Evolutionary conservation across 2,888 invertebrate genomes (phyloP).

Genomic region (Punctoribates punctum): DNA sequence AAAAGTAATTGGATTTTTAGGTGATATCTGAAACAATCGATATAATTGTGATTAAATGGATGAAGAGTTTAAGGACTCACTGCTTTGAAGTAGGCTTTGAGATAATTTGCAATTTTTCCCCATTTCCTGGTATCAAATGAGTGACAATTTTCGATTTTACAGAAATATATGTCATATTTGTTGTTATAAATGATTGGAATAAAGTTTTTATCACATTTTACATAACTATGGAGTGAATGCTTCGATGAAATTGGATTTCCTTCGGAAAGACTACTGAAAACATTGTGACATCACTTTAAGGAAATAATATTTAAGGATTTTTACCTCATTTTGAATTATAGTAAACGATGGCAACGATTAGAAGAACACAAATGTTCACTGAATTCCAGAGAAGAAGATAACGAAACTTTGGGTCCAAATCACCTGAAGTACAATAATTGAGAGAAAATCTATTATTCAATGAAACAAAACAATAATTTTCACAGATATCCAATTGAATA

Average conservation of each 20-base stretch:
- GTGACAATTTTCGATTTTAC: conserved; percentile 69
- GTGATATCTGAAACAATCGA: neutral
- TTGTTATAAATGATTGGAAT: conserved; percentile 15
- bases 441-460: neutral
- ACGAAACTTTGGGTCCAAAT: conserved; percentile 34
- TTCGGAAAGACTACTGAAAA: neutral
- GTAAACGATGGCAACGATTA: conserved; percentile 13
- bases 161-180: conserved; percentile 36
- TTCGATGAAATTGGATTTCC: neutral
- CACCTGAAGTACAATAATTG: neutral
- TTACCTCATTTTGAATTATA: conserved; percentile 17
- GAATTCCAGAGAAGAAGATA: conserved; percentile 34
- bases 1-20: no score
- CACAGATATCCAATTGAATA: no score
- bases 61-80: neutral
- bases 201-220: neutral
- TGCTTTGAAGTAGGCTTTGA: conserved; percentile 53
- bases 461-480: no score
- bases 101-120: conserved; percentile 63
- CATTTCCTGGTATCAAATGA: conserved; percentile 86
- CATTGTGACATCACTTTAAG: neutral
- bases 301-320: no score
- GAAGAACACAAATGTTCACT: conserved; percentile 7
- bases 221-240: conserved; percentile 10
- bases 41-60: neutral